These are phyloP conservation scores for Octomys mimax DNA, from an alignment of 2,797 vertebrate genomes.

Conservation along the genomic window DNA sequence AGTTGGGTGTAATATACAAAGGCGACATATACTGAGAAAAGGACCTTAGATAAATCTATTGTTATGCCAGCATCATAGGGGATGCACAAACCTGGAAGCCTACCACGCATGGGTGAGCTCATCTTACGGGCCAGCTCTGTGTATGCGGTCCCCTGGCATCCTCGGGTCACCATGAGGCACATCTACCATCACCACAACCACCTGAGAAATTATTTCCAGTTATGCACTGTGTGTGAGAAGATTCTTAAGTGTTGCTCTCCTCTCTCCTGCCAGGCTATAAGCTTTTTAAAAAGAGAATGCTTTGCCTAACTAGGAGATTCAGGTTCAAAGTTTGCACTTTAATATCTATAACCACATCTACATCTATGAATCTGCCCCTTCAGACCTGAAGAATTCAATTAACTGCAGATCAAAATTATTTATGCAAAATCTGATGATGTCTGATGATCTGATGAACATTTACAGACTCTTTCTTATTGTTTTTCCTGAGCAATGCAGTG, in stretches of 20 bases:
- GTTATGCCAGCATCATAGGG: neutral
- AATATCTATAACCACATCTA: too few relatives aligned
- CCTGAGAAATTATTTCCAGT: neutral
- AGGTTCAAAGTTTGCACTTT: neutral
- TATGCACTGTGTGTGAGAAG: neutral
- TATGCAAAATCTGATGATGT: neutral
- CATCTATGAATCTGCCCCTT: neutral
- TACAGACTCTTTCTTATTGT: too few relatives aligned
- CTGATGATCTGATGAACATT: neutral
- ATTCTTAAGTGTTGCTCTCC: neutral
- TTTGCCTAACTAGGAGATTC: neutral
- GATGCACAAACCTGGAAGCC: neutral
- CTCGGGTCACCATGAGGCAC: neutral
- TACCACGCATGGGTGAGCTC: neutral
- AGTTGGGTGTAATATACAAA: neutral
- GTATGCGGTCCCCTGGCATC: neutral
- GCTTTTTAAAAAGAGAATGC: neutral
- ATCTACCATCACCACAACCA: neutral
- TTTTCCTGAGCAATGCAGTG: neutral
- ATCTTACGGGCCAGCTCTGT: neutral
- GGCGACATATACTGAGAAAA: neutral
- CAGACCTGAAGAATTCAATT: neutral
- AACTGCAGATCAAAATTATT: neutral
- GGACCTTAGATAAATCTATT: neutral
- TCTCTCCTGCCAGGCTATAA: neutral